These are phyloP conservation scores for Cherax quadricarinatus DNA, from an alignment of 1,140 invertebrate genomes.

Conservation along the genomic window DNA sequence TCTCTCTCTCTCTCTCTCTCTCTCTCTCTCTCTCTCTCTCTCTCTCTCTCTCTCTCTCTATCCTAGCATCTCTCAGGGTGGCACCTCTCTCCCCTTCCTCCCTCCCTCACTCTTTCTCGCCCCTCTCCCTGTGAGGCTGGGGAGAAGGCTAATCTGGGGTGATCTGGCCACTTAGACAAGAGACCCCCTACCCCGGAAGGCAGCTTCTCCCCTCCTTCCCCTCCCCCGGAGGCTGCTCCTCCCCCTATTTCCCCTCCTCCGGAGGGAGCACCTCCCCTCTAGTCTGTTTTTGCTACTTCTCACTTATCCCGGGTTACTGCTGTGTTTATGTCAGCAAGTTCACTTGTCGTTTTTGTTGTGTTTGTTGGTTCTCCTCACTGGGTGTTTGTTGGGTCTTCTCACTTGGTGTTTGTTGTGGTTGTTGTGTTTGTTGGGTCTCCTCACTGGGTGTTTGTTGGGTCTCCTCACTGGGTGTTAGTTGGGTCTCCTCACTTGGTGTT, in stretches of 20 bases:
- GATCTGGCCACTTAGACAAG: slow-evolving; percentile 23
- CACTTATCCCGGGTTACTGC: neutral
- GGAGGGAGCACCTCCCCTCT: neutral
- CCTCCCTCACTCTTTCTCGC: neutral
- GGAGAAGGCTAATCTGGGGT: slow-evolving; percentile 30
- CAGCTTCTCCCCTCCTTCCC: neutral
- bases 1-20: neutral
- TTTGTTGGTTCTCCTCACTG: neutral
- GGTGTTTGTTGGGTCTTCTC: neutral
- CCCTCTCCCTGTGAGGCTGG: neutral
- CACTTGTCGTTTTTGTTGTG: neutral
- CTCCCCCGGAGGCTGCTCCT: neutral
- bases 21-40: neutral
- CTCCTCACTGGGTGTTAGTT: no score
- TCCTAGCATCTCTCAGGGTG: neutral
- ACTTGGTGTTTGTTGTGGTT: neutral
- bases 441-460: no score
- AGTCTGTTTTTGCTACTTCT: neutral
- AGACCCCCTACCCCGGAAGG: neutral
- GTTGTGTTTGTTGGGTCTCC: no score
- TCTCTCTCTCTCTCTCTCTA: neutral
- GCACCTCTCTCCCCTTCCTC: neutral
- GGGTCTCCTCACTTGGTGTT: no score
- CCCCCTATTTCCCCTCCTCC: neutral
- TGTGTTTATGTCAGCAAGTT: neutral